A percentile compares a stretch with the other conserved stretches of the same genome.
phyloP scores from a whole-genome alignment of 1,140 invertebrate genomes.

The Ips typographus region DNA sequence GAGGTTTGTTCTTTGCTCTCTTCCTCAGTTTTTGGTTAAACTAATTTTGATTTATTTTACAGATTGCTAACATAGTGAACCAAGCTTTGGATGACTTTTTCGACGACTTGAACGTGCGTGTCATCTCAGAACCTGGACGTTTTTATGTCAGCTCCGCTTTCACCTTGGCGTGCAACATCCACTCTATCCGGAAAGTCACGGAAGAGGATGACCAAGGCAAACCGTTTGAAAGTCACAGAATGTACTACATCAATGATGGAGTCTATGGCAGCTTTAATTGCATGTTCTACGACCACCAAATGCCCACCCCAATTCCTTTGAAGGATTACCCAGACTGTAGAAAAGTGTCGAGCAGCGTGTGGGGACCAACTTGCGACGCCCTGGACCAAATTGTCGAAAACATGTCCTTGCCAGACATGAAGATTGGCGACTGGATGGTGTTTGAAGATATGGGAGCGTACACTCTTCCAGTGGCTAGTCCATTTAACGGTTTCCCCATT shows the following conservation, averaged over 20 bases:
- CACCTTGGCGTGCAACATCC: constrained; percentile 85
- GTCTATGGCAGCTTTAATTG: constrained; percentile 99
- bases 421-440: constrained; percentile 80
- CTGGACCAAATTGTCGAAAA: constrained; percentile 82
- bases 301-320: constrained; percentile 35
- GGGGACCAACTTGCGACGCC: constrained; percentile 95
- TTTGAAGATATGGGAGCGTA: constrained; percentile 95
- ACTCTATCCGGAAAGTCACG: constrained; percentile 74
- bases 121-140: constrained; percentile 95
- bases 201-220: constrained; percentile 48
- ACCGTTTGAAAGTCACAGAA: constrained; percentile 53
- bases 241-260: constrained; percentile 98
- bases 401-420: constrained; percentile 70
- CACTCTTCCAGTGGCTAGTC: constrained; percentile 83
- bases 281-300: constrained; percentile 91
- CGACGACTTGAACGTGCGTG: constrained; percentile 69
- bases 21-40: neutral
- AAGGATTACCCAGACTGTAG: constrained; percentile 37
- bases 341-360: constrained; percentile 63
- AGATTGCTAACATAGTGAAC: constrained; percentile 76
- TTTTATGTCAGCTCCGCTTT: constrained; percentile 94
- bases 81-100: constrained; percentile 79
- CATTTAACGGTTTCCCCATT: constrained; percentile 88
- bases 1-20: constrained; percentile 56
- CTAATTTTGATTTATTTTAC: constrained; percentile 27